Percentiles rank a stretch among this genome's conserved stretches.
phyloP scores from a whole-genome alignment of 2,797 vertebrate species.

The Amniataba percoides region DNA sequence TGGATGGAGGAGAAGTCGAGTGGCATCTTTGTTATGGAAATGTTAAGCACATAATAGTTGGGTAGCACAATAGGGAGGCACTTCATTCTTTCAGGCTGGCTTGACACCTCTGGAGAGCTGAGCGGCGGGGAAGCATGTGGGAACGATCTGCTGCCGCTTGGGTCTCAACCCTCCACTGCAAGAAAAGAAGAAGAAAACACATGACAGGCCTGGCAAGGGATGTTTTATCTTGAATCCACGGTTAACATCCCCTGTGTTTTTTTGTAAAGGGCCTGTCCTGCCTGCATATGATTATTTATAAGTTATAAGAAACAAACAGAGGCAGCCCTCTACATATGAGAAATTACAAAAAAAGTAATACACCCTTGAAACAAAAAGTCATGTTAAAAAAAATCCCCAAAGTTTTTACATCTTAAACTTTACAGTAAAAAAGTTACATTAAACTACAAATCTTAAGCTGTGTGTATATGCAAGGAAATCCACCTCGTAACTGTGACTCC shows the following conservation, averaged over 20 bases:
- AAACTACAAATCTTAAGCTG: neutral
- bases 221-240: slow-evolving; percentile 20
- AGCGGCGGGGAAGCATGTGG: slow-evolving; percentile 99
- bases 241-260: neutral
- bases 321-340: too few species aligned
- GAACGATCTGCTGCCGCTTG: slow-evolving; percentile 93
- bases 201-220: slow-evolving; percentile 24
- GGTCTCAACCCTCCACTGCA: slow-evolving; percentile 66
- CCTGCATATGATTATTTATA: neutral
- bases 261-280: neutral
- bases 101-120: slow-evolving; percentile 98
- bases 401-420: neutral
- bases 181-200: slow-evolving; percentile 63
- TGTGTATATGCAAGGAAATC: neutral
- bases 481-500: neutral
- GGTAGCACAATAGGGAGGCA: slow-evolving; percentile 95
- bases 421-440: neutral
- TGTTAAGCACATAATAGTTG: slow-evolving; percentile 99
- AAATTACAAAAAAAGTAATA: neutral
- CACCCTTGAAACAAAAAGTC: slow-evolving; percentile 1
- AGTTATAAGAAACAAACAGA: too few species aligned
- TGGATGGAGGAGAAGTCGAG: slow-evolving; percentile 99
- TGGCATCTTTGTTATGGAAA: slow-evolving; percentile 99
- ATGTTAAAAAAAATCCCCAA: neutral
- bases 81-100: slow-evolving; percentile 98